A percentile compares a stretch with the other conserved stretches of the same genome.
Conservation (phyloP, 2,113 vertebrate species). For the Antennarius striatus region DNA sequence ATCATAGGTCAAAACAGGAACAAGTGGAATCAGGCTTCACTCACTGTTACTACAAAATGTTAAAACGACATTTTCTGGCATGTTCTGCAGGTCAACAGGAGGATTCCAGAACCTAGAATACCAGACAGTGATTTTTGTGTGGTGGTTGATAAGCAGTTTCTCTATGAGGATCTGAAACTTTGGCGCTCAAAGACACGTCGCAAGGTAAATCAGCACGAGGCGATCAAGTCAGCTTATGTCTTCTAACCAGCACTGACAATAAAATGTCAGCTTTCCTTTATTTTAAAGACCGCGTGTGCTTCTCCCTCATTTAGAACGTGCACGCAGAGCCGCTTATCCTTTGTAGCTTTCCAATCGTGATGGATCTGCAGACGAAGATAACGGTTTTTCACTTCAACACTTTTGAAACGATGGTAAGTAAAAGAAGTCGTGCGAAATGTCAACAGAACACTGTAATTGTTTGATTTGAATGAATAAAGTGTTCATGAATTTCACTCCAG, state of each 20-base stretch:
- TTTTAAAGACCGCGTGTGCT: neutral
- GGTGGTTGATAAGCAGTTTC: fast-evolving
- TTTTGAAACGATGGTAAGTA: neutral
- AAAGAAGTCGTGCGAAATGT: neutral
- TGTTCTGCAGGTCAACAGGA: conserved; percentile 56
- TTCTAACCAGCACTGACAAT: too few species aligned
- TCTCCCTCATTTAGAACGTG: neutral
- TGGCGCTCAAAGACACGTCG: neutral
- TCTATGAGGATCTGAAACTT: fast-evolving
- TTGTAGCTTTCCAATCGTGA: conserved; percentile 55
- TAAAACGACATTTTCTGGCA: neutral
- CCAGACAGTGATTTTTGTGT: conserved; percentile 37
- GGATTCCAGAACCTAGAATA: conserved; percentile 3
- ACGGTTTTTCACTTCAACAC: conserved; percentile 17
- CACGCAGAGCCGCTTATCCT: conserved; percentile 22
- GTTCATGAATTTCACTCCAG: neutral
- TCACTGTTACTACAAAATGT: too few species aligned
- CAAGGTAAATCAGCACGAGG: conserved; percentile 9
- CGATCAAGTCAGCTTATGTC: too few species aligned
- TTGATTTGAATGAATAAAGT: too few species aligned
- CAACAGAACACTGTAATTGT: too few species aligned
- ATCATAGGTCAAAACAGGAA: too few species aligned
- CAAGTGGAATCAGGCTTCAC: too few species aligned
- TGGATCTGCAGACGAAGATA: conserved; percentile 63
- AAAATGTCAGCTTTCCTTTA: too few species aligned